These are phyloP conservation scores for Dendropsophus ebraccatus DNA, from an alignment of 2,113 vertebrate species.

Conservation along the genomic window DNA sequence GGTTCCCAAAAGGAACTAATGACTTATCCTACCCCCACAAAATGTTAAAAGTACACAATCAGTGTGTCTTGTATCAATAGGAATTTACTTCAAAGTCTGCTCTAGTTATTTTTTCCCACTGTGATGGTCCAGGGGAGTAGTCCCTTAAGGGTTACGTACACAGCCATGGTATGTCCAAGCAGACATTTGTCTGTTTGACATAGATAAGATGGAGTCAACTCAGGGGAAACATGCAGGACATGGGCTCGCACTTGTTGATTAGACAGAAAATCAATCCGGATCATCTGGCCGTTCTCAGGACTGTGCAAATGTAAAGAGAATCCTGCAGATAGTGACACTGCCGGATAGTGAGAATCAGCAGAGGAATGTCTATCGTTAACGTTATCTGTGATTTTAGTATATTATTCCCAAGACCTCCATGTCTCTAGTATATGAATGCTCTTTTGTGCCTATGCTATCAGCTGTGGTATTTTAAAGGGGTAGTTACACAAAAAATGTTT, in stretches of 20 bases:
- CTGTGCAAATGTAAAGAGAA: neutral
- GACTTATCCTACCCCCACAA: neutral
- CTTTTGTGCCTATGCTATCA: neutral
- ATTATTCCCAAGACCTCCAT: neutral
- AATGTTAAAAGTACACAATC: neutral
- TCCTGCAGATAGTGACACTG: neutral
- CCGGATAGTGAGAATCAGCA: neutral
- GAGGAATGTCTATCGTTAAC: neutral
- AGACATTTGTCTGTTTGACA: conserved; percentile 13
- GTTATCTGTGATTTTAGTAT: neutral
- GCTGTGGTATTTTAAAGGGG: neutral
- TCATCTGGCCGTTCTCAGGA: neutral
- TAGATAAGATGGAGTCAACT: conserved; percentile 27
- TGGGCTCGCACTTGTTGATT: neutral
- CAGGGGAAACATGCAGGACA: neutral
- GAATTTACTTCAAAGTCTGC: neutral
- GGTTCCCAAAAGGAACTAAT: neutral
- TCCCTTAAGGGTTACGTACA: neutral
- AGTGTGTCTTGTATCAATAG: neutral
- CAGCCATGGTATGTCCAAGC: neutral
- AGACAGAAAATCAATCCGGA: neutral
- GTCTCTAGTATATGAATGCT: neutral
- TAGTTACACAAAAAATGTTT: too few relatives aligned
- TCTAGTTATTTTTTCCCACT: neutral
- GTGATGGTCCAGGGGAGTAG: neutral